These are phyloP conservation scores for Glaucomys volans DNA, from an alignment of 2,113 vertebrate genomes.

Conservation along the genomic window DNA sequence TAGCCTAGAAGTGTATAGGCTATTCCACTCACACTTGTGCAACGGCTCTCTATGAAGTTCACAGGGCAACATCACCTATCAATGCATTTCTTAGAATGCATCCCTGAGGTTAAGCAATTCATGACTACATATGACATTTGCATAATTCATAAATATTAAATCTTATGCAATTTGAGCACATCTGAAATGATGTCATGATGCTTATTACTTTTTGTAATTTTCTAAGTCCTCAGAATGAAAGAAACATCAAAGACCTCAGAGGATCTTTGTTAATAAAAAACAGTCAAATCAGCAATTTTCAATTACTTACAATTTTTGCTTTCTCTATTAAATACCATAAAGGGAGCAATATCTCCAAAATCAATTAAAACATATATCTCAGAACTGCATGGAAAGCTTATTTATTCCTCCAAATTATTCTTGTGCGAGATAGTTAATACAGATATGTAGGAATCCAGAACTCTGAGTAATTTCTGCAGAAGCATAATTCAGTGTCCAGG, in stretches of 20 bases:
- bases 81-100: background rate
- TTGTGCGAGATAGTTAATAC: background rate
- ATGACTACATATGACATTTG: background rate
- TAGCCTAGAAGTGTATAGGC: background rate
- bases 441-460: background rate
- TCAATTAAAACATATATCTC: constrained; percentile 10
- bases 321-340: constrained; percentile 36
- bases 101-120: background rate
- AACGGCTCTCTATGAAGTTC: background rate
- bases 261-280: constrained; percentile 1
- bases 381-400: background rate
- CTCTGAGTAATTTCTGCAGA: background rate
- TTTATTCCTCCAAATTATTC: background rate
- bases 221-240: background rate
- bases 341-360: background rate
- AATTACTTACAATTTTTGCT: background rate
- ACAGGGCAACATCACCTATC: background rate
- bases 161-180: background rate
- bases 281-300: background rate
- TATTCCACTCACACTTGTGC: rapidly evolving
- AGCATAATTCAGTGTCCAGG: background rate
- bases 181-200: background rate
- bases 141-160: background rate
- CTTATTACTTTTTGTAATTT: background rate
- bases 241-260: background rate